Base-by-base conservation (phyloP, 2,888 invertebrate genomes). In the Electrophaes corylata region DNA sequence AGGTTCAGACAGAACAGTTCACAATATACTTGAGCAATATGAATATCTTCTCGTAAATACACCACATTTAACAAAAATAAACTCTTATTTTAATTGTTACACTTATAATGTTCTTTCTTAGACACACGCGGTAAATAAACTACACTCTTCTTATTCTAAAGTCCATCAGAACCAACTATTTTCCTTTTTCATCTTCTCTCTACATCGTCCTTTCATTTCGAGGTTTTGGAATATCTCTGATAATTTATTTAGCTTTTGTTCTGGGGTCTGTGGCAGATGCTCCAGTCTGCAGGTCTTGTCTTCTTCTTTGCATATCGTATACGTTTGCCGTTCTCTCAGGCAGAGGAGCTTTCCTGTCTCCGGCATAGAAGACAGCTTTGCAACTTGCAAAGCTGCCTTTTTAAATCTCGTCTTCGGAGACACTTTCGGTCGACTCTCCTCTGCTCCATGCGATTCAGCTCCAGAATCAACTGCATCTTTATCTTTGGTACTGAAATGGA, bases 121-220 rank as follows among this genome's bases (percentile, higher is more conserved):
- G 61, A 69, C 60, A 65, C 57, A 71, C 70, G 73, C 67, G 51
- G 58, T 76, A 72, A 78, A 50, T 54, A 59, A 58, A 75, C 51
- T 70, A 72, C 76, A 76, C 72, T 74, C 81, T 82, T 52, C 62
- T 62, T 64, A 64, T 33, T 39, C 57, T 60, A 64, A 76, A 39
- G 52, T 55, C 71, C 76, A 72, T 55, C 49, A 92, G 72, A 92
- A 91, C 92, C 92, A 92, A 76, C 89, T 90, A 70, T 92, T 86
- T 64, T 85, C 92, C 68, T 83, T 92, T 78, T 84, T 92, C 76
- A 90, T 80, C 66, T 75, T 86, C 37, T 89, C 87, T 65, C 84
- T 79, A 57, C 85, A 81, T 29, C 84, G 77, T 5, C 87, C 85
- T 31, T 83, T 86, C 78, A 89, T 83, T 46, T 91, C 90, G 6